Evolutionary conservation across 2,113 vertebrate species (phyloP), one percentile per base, ranked within the genome.

Genomic region (Callipepla squamata): DNA sequence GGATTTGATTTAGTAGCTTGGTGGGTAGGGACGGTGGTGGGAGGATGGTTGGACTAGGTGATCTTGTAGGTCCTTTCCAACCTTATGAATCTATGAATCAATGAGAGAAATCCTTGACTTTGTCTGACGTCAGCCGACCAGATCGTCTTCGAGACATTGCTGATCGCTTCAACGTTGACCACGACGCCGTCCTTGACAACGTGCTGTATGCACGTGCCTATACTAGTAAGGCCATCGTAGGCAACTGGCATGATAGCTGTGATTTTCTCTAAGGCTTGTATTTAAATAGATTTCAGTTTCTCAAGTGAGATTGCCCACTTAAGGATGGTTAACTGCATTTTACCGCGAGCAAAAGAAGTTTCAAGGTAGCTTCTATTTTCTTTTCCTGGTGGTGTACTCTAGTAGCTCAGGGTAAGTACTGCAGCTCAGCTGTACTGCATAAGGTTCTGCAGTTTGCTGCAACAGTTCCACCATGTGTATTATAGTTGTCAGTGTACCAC

Each of bases 121-220:
- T 87, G 81, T 63, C 78, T 77, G 21, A 76, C 32, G 69, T 25
- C 85, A 99, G 99, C 96, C 99, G 99, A 32, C 99, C 99, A 47
- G 99, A 99, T 94, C 98, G 99, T 67, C 98, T 99, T 84, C 98
- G 98, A 85, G 98, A 99, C 95, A 99, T 99, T 30, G 99, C 99
- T 36, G 98, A 99, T 92, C 98, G 98, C 91, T 99, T 99, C 96
- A 98, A 97, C 5, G 98, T 99, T 87, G 99, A 99, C 97, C 99
- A 99, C 0, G 98, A 98, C 30, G 99, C 99, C 45, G 98, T 99
- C 7, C 98, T 99, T 95, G 99, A 99, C 97, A 99, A 99, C 1
- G 99, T 99, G 62, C 98, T 99, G 13, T 99, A 99, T 18, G 99
- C 99, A 25, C 98, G 99, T 26, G 99, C 99, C 78, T 99, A 99